Evolutionary conservation across 2,113 vertebrate species (phyloP), one percentile per base, ranked within the genome.

Genomic region (Accipiter virgatus): DNA sequence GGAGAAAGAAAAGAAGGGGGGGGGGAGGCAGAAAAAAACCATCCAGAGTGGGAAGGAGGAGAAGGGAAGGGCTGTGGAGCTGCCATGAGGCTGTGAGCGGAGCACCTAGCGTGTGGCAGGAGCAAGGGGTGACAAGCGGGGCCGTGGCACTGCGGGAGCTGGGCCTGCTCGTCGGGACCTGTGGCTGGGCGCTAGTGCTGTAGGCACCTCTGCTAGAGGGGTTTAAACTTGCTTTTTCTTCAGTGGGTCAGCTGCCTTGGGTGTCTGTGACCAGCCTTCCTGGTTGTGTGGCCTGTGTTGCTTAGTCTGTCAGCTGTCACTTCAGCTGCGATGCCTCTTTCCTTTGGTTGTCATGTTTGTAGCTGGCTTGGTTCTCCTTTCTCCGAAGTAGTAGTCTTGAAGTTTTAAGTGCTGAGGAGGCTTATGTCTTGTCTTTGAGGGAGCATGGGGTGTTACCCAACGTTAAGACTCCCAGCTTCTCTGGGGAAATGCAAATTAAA

Each of bases 11-110:
- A 4, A 20, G 9, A 7, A 5, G 5, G 5, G 13, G 9, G 13
- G 9, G 5, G 8, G 18, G 3, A 2, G 27, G 11, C 4, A 5
- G 3, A 14, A 13, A 6, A 5, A 6, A 21, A 31, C 65, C 3
- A 77, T 19, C 22, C 48, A 9, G 32, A 3, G 23, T 8, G 65
- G 36, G 23, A 13, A 53, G 42, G 58, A 21, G 45, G 26, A 56
- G 43, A 11, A 18, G 16, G 40, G 45, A 16, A 48, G 47, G 36
- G 42, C 34, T 38, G 6, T 4, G 62, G 6, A 13, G 40, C 78
- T 31, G 68, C 78, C 32, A 1, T 4, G 13, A 11, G 55, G 79
- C 42, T 52, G 78, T 10, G 2, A 56, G 40, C 2, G 0, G 32
- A n/a, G 36, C 27, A 10, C 15, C 56, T 4, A 6, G 70, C 25